Percentiles rank a stretch among this genome's conserved stretches.
Conservation (phyloP, 2,113 vertebrate genomes). For the Chloropsis cyanopogon region DNA sequence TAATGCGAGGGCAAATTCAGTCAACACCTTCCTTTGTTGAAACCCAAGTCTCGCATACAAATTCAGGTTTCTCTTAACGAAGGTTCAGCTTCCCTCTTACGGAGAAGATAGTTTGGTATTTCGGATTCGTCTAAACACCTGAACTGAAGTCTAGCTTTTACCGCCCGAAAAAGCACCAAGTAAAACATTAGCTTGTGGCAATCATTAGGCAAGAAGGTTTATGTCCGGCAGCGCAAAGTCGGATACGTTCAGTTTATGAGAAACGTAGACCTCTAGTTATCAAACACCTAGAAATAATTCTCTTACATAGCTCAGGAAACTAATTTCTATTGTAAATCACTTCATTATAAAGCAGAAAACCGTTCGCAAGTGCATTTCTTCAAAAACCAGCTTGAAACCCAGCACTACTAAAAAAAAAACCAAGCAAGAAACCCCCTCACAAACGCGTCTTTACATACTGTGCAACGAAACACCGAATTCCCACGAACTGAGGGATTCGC, state of each 20-base stretch:
- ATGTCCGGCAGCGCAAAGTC: background rate
- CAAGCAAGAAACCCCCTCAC: no score
- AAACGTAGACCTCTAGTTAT: background rate
- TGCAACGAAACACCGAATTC: background rate
- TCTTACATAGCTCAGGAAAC: background rate
- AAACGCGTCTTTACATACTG: background rate
- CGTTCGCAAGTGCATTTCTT: background rate
- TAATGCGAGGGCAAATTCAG: rapidly evolving
- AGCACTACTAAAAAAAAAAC: background rate
- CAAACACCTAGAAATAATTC: background rate
- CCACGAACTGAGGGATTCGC: background rate
- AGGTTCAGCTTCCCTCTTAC: background rate
- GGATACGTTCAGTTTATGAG: background rate
- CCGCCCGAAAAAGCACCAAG: background rate
- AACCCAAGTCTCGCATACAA: background rate
- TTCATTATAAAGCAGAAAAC: background rate
- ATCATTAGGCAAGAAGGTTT: background rate
- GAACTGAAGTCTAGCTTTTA: background rate
- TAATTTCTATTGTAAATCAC: background rate
- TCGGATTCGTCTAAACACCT: background rate
- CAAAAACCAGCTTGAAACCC: background rate
- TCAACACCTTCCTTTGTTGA: background rate
- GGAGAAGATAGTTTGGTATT: background rate
- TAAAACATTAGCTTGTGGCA: background rate
- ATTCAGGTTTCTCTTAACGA: background rate